These are phyloP conservation scores for Oncorhynchus gorbuscha DNA, from an alignment of 2,113 vertebrate species.

Conservation along the genomic window DNA sequence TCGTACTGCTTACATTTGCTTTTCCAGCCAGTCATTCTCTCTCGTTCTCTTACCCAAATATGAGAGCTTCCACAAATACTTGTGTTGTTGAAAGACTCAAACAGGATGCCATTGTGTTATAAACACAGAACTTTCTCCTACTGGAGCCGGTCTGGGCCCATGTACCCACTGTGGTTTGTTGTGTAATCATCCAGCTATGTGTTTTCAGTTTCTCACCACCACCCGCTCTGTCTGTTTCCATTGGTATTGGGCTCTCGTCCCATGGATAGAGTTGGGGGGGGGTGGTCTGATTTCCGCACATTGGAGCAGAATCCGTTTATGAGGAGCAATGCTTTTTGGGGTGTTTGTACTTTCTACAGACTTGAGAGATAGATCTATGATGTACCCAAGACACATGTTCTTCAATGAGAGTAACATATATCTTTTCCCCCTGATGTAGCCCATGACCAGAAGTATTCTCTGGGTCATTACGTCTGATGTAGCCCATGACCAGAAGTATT, in stretches of 20 bases:
- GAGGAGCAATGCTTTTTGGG: not conserved
- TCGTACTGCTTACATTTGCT: constrained; percentile 29
- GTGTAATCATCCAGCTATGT: constrained; percentile 80
- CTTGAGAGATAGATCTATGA: too few relatives aligned
- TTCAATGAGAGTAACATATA: too few relatives aligned
- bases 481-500: too few relatives aligned
- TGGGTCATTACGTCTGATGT: too few relatives aligned
- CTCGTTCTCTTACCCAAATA: constrained; percentile 32
- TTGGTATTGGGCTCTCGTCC: constrained; percentile 36
- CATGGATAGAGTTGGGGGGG: not conserved
- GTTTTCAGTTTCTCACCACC: constrained; percentile 81
- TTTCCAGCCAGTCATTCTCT: constrained; percentile 37
- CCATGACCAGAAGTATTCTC: too few relatives aligned
- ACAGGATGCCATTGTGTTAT: constrained; percentile 76
- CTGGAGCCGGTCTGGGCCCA: constrained; percentile 83
- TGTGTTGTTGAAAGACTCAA: constrained; percentile 53
- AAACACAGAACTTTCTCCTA: constrained; percentile 83
- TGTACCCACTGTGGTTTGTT: constrained; percentile 88
- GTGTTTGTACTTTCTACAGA: too few relatives aligned
- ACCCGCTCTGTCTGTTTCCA: constrained; percentile 65
- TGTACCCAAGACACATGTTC: too few relatives aligned
- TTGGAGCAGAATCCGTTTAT: not conserved
- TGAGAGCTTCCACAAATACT: constrained; percentile 59
- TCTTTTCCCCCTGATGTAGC: too few relatives aligned
- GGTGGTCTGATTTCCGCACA: not conserved